These are phyloP conservation scores for Cherax destructor DNA, from an alignment of 1,140 invertebrate species.

Conservation along the genomic window DNA sequence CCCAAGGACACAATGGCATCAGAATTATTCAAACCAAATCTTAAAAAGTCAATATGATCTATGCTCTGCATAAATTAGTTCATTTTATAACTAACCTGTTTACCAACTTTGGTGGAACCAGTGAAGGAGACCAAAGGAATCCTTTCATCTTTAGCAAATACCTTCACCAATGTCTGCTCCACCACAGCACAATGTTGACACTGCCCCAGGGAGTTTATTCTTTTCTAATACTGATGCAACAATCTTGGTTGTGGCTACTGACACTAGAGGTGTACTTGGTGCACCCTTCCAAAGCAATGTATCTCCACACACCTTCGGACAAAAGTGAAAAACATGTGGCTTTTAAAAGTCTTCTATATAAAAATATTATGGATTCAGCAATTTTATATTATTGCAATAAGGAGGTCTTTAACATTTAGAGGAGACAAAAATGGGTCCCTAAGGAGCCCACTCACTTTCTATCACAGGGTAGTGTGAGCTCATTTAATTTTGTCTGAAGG, in stretches of 20 bases:
- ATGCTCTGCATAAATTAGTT: too few species aligned
- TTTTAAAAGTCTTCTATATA: not conserved
- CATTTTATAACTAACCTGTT: slow-evolving; percentile 79
- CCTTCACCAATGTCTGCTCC: slow-evolving; percentile 90
- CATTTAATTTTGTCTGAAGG: too few species aligned
- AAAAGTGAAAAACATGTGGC: not conserved
- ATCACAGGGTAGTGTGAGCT: too few species aligned
- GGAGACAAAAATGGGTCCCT: too few species aligned
- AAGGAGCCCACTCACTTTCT: too few species aligned
- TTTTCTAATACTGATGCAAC: slow-evolving; percentile 85
- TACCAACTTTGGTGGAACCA: slow-evolving; percentile 90
- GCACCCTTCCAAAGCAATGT: slow-evolving; percentile 97
- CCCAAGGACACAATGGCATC: too few species aligned
- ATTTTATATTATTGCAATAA: too few species aligned
- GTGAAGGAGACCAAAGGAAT: slow-evolving; percentile 95
- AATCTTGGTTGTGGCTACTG: slow-evolving; percentile 95
- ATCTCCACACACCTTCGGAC: slow-evolving; percentile 86
- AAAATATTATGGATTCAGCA: too few species aligned
- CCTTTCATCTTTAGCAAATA: slow-evolving; percentile 87
- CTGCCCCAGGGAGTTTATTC: slow-evolving; percentile 91
- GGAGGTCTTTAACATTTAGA: too few species aligned
- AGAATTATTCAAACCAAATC: too few species aligned
- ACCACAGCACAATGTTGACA: slow-evolving; percentile 89
- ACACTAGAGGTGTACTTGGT: slow-evolving; percentile 91
- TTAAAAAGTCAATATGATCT: too few species aligned